Evolutionary conservation across 2,888 invertebrate genomes (phyloP).

Genomic region (Caenorhabditis zanzibari): DNA sequence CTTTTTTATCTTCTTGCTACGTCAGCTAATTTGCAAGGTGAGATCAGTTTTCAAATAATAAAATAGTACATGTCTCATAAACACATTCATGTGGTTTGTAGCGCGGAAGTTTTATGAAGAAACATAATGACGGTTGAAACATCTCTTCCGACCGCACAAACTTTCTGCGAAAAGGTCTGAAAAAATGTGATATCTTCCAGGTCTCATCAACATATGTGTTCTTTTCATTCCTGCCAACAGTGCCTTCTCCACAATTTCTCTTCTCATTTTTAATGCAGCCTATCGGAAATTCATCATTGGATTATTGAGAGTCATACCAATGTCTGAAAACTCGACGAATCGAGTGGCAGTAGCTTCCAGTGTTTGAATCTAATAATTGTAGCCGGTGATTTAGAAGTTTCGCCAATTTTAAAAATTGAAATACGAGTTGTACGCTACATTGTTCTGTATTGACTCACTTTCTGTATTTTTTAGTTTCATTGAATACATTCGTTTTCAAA

Average conservation of each 20-base stretch:
- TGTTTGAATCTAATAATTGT: too few species aligned
- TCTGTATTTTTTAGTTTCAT: too few species aligned
- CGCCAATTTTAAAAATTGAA: too few species aligned
- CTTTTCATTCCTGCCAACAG: conserved; percentile 24
- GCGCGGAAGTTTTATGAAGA: not conserved
- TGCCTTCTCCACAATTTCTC: conserved; percentile 33
- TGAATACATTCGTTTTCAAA: too few species aligned
- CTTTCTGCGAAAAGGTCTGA: too few species aligned
- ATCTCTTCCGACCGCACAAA: not conserved
- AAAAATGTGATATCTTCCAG: conserved; percentile 29
- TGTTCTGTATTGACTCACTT: too few species aligned
- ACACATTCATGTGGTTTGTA: too few species aligned
- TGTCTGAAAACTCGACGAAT: conserved; percentile 1
- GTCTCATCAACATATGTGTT: conserved; percentile 40
- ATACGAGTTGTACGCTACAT: too few species aligned
- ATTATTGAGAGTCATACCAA: conserved; percentile 1
- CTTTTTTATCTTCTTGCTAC: conserved; percentile 17
- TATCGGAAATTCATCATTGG: conserved; percentile 43
- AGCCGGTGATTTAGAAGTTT: too few species aligned
- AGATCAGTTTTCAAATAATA: not conserved
- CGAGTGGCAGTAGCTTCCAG: conserved; percentile 16
- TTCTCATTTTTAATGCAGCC: conserved; percentile 27
- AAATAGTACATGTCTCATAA: not conserved
- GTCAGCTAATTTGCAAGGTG: conserved; percentile 33
- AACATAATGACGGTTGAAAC: not conserved